Percentiles rank a stretch among this genome's conserved stretches.
Evolutionary conservation across 2,888 invertebrate species (phyloP).

Genomic region (Seladonia tumulorum): DNA sequence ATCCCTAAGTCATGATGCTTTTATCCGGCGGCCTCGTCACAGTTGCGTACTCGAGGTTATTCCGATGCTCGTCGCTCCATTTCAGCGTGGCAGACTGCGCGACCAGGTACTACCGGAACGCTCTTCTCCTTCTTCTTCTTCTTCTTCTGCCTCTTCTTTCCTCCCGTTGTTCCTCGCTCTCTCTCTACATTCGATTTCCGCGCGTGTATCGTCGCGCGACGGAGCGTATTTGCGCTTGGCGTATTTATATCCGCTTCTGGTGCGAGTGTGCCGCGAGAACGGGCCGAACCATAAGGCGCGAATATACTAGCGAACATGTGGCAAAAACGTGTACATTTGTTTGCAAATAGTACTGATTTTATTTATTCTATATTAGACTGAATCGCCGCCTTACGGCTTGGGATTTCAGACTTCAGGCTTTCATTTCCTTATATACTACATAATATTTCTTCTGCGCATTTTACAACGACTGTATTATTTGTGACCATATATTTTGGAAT

Average conservation of each 20-base stretch:
- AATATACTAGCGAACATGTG: neutral
- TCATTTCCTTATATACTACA: no score
- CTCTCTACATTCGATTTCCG: neutral
- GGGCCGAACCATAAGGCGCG: neutral
- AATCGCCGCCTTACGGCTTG: no score
- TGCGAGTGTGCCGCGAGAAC: neutral
- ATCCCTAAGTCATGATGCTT: constrained; percentile 83
- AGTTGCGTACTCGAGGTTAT: constrained; percentile 45
- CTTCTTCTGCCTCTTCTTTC: neutral
- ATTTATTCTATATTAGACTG: no score
- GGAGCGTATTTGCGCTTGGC: neutral
- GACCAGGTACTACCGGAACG: neutral
- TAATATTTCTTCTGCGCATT: no score
- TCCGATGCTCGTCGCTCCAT: constrained; percentile 37
- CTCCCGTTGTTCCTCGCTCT: neutral
- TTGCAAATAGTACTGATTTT: no score
- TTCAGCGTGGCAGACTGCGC: constrained; percentile 2
- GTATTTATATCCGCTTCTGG: constrained; percentile 62
- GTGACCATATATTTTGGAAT: no score
- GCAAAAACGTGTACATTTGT: no score
- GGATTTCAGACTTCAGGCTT: no score
- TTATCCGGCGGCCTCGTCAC: constrained; percentile 78
- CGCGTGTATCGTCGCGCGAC: neutral
- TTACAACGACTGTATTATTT: no score
- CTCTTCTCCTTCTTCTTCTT: neutral